phyloP scores from a whole-genome alignment of 1,140 invertebrate genomes.

The Chelonus insularis region DNA sequence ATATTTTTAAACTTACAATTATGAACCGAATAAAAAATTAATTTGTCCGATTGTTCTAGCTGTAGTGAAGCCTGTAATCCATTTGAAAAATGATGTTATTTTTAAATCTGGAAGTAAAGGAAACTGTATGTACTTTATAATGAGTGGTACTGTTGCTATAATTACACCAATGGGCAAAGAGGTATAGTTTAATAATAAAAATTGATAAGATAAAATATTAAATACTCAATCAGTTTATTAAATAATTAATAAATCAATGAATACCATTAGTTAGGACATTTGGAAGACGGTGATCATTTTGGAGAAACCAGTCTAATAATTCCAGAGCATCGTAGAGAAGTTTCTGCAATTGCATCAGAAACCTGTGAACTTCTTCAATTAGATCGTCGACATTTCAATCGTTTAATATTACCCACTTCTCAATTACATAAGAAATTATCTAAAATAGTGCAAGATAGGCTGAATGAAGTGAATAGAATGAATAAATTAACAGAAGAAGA shows the following conservation, averaged over 20 bases:
- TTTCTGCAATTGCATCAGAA: conserved; percentile 45
- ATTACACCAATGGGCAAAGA: conserved; percentile 62
- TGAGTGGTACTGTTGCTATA: conserved; percentile 61
- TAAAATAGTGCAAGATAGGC: background rate
- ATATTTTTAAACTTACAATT: too few relatives aligned
- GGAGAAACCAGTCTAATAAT: conserved; percentile 52
- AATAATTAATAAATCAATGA: too few relatives aligned
- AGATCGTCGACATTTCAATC: conserved; percentile 41
- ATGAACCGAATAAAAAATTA: too few relatives aligned
- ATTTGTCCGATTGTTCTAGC: conserved; percentile 30
- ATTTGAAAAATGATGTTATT: conserved; percentile 49
- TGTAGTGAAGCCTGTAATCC: conserved; percentile 38
- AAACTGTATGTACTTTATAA: conserved; percentile 65
- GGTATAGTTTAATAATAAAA: too few relatives aligned
- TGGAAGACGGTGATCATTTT: conserved; percentile 59
- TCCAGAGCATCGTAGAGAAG: conserved; percentile 35
- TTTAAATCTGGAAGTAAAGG: conserved; percentile 55
- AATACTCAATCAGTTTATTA: too few relatives aligned
- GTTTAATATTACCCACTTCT: conserved; percentile 1
- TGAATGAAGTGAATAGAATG: background rate
- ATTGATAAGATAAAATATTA: too few relatives aligned
- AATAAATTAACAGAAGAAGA: conserved; percentile 3
- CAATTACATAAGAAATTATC: background rate
- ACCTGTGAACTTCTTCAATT: conserved; percentile 45
- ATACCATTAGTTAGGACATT: conserved; percentile 55